A percentile compares a stretch with the other conserved stretches of the same genome.
These are phyloP conservation scores for Albula glossodonta DNA, from an alignment of 2,113 vertebrate genomes.

Conservation along the genomic window DNA sequence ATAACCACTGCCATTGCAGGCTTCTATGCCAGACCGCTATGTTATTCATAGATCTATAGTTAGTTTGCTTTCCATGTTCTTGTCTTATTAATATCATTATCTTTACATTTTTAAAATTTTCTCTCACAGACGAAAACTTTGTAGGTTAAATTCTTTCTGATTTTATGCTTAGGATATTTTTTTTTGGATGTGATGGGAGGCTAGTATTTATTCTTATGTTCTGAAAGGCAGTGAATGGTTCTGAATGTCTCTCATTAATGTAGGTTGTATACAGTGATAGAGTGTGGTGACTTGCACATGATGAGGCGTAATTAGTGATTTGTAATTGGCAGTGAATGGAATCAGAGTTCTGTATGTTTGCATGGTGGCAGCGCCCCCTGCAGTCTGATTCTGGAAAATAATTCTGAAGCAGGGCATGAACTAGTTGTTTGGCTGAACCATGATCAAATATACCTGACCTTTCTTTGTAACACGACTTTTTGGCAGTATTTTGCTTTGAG, in stretches of 20 bases:
- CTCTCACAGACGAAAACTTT: not conserved
- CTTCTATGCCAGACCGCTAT: not conserved
- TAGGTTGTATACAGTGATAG: not conserved
- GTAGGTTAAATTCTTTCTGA: not conserved
- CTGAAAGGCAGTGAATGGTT: not conserved
- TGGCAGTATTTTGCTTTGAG: not conserved
- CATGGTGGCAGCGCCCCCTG: conserved; percentile 71
- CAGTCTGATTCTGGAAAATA: conserved; percentile 58
- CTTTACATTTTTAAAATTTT: not conserved
- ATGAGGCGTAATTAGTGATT: conserved; percentile 29
- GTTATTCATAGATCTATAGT: not conserved
- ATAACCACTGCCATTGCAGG: no score
- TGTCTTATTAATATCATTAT: no score
- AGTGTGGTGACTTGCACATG: not conserved
- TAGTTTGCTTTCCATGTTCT: no score
- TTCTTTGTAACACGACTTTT: not conserved
- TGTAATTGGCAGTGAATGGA: conserved; percentile 33
- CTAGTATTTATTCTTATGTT: not conserved
- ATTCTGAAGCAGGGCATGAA: conserved; percentile 55
- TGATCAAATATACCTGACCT: not conserved
- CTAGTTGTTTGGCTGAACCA: conserved; percentile 20
- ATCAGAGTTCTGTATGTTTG: conserved; percentile 40
- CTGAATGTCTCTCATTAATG: not conserved
- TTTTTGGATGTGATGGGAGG: not conserved
- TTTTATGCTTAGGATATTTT: not conserved